Evolutionary conservation across 1,140 invertebrate genomes (phyloP).

Genomic region (Triops cancriformis): DNA sequence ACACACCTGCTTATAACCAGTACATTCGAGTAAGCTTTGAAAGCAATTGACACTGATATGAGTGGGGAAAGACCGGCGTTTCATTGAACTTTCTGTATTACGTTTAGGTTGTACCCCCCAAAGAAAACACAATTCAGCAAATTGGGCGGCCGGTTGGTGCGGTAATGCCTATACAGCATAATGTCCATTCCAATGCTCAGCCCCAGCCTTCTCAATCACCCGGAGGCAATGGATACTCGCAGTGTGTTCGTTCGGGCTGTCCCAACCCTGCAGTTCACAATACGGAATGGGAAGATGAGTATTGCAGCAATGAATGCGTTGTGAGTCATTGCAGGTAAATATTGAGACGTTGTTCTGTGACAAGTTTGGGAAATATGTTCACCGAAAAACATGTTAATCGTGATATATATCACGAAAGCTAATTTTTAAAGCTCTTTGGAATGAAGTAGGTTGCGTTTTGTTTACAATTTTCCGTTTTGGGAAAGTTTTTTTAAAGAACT

Average conservation of each 20-base stretch:
- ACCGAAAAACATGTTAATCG: too few relatives aligned
- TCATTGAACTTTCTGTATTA: neutral
- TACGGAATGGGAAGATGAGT: conserved; percentile 93
- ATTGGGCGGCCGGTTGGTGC: neutral
- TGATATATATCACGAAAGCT: too few relatives aligned
- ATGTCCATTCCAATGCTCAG: neutral
- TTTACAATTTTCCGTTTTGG: too few relatives aligned
- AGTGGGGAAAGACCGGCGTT: neutral
- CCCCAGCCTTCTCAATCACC: neutral
- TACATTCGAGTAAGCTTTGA: neutral
- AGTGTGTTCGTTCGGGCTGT: conserved; percentile 80
- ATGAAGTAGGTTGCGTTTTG: too few relatives aligned
- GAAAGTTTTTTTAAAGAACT: too few relatives aligned
- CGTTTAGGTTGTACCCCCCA: neutral
- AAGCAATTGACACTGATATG: neutral
- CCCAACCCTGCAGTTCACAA: conserved; percentile 81
- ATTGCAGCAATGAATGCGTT: conserved; percentile 95
- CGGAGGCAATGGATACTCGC: conserved; percentile 19
- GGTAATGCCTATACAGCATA: neutral
- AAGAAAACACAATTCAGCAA: neutral
- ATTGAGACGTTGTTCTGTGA: too few relatives aligned
- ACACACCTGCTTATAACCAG: neutral
- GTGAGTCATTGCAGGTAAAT: conserved; percentile 76
- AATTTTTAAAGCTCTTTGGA: too few relatives aligned
- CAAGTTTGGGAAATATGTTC: too few relatives aligned